A percentile compares a stretch with the other conserved stretches of the same genome.
Conservation (phyloP, 2,797 vertebrate genomes). For the Rousettus madagascariensis region DNA sequence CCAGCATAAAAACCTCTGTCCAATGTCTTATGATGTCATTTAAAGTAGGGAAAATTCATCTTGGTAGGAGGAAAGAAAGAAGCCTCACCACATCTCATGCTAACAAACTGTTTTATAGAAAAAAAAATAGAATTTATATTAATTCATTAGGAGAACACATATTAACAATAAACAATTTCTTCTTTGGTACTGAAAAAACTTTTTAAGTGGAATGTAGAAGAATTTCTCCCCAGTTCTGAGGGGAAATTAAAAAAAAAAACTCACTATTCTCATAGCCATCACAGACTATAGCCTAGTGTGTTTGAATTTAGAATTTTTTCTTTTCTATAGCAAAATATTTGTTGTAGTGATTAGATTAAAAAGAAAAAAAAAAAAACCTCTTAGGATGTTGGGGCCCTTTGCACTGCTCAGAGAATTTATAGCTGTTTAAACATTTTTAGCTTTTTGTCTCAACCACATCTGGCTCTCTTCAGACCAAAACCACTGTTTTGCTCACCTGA, state of each 20-base stretch:
- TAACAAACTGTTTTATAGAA: not conserved
- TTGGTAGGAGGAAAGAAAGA: not conserved
- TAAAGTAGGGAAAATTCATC: not conserved
- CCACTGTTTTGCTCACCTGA: slow-evolving; percentile 53
- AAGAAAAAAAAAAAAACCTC: not conserved
- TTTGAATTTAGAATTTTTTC: not conserved
- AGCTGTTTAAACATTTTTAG: slow-evolving; percentile 37
- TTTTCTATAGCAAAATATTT: slow-evolving; percentile 3
- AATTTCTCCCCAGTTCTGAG: not conserved
- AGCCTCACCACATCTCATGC: not conserved
- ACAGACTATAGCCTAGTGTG: not conserved
- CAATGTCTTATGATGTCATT: not conserved
- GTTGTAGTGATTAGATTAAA: not conserved
- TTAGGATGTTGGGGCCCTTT: not conserved
- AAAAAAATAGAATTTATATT: not conserved
- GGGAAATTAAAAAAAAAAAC: not conserved
- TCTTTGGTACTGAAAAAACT: not conserved
- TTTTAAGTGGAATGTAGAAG: not conserved
- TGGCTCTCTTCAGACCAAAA: slow-evolving; percentile 55
- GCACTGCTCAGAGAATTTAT: not conserved
- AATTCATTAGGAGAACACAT: not conserved
- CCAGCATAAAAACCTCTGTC: not conserved
- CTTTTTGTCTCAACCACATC: slow-evolving; percentile 53
- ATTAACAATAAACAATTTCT: not conserved
- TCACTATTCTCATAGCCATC: not conserved